Evolutionary conservation across 2,888 invertebrate genomes (phyloP).

Genomic region (Philhelius pedissequus): DNA sequence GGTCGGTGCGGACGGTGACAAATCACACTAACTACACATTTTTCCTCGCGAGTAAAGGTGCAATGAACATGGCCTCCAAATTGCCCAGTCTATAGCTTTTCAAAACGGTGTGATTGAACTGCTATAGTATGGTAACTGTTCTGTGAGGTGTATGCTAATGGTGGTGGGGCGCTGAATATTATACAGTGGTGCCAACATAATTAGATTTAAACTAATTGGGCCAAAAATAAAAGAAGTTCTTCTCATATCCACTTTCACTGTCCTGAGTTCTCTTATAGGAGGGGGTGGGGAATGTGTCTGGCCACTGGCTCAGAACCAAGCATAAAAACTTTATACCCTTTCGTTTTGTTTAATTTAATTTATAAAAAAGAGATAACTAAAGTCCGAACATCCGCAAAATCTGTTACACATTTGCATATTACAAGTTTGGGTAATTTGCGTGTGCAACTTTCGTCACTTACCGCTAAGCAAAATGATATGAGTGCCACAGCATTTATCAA

Average conservation of each 20-base stretch:
- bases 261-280: not conserved
- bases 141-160: not conserved
- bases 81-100: conserved; percentile 31
- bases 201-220: conserved; percentile 64
- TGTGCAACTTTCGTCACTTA: conserved; percentile 63
- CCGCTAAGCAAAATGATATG: conserved; percentile 55
- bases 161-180: not conserved
- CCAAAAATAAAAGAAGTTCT: conserved; percentile 29
- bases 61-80: conserved; percentile 66
- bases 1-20: not conserved
- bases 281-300: not conserved
- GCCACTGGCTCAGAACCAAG: not conserved
- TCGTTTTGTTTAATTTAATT: conserved; percentile 44
- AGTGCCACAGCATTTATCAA: conserved; percentile 16
- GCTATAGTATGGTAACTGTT: not conserved
- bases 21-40: conserved; percentile 25
- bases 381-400: conserved; percentile 1
- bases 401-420: conserved; percentile 63
- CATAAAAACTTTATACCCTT: not conserved
- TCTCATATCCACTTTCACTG: conserved; percentile 32
- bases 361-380: not conserved
- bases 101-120: conserved; percentile 49
- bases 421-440: conserved; percentile 56
- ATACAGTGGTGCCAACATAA: conserved; percentile 49
- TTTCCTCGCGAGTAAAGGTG: not conserved